Percentiles rank a stretch among this genome's conserved stretches.
Conservation (phyloP, 2,797 vertebrate species). For the Cephalopachus bancanus region DNA sequence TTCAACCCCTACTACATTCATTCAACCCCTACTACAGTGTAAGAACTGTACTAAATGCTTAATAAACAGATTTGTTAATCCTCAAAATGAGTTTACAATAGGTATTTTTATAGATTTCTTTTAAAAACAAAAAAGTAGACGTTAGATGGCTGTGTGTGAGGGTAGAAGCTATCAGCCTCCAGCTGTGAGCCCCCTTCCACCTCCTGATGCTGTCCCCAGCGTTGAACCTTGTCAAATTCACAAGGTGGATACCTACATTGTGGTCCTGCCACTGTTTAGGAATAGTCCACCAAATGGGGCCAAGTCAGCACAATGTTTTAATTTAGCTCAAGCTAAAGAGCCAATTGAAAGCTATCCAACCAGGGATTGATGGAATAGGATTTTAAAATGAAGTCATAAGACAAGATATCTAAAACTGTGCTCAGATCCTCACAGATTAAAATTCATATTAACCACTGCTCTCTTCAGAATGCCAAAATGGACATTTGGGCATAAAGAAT, state of each 20-base stretch:
- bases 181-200: background rate
- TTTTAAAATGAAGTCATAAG: background rate
- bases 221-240: background rate
- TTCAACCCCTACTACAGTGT: background rate
- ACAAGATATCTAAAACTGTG: background rate
- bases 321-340: constrained; percentile 28
- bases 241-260: background rate
- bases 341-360: background rate
- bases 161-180: background rate
- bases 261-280: background rate
- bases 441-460: background rate
- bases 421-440: background rate
- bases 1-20: background rate
- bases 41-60: background rate
- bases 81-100: constrained; percentile 17
- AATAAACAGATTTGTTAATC: background rate
- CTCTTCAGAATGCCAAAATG: constrained; percentile 26
- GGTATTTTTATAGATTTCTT: background rate
- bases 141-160: background rate
- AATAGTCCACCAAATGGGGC: background rate
- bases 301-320: background rate
- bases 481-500: background rate
- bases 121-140: background rate
- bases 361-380: background rate
- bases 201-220: background rate